Evolutionary conservation across 2,888 invertebrate genomes (phyloP), one percentile per base, ranked within the genome.

Genomic region (Hypena proboscidalis): DNA sequence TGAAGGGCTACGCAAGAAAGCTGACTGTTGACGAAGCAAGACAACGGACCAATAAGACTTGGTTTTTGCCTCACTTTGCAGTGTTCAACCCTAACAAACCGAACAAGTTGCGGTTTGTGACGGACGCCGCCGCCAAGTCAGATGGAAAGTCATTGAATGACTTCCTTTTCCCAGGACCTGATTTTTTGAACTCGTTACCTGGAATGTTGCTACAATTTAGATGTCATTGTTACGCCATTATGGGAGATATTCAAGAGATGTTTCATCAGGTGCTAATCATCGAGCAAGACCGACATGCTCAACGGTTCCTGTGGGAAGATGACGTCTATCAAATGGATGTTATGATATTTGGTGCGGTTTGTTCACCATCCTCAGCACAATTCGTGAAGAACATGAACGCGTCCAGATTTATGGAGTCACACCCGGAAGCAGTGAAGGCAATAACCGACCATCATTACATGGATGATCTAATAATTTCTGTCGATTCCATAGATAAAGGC

Each of bases 61-160:
- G 30, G 30, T 30, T n/a, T 14, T 15, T 30, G 15, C 30, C 30
- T 3, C 14, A 30, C 17, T 30, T 30, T 30, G 30, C 30, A 14
- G 30, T 30, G 2, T 30, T 30, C 14, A 30, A 30, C 15, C 30
- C 30, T n/a, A 30, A 30, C 14, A 30, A 30, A n/a, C 30, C 30
- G n/a, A 30, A 30, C 15, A 30, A 30, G 17, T n/a, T 30, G 30
- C 30, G 30, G 15, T 14, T 30, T 30, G 30, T 30, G 6, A 14
- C 15, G 3, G 30, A 30, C 15, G 11, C 14, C 4, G 30, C 15
- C 8, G 30, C 15, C 7, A 30, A 30, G 15, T 14, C 32, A 2
- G 7, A 9, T 19, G 20, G 32, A 10, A 32, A 32, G n/a, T 14
- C 30, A 8, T 23, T 23, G 3, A 23, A 23, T 23, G 23, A 4